Evolutionary conservation across 2,888 invertebrate genomes (phyloP), one percentile per base, ranked within the genome.

Genomic region (Drosophila subsilvestris): DNA sequence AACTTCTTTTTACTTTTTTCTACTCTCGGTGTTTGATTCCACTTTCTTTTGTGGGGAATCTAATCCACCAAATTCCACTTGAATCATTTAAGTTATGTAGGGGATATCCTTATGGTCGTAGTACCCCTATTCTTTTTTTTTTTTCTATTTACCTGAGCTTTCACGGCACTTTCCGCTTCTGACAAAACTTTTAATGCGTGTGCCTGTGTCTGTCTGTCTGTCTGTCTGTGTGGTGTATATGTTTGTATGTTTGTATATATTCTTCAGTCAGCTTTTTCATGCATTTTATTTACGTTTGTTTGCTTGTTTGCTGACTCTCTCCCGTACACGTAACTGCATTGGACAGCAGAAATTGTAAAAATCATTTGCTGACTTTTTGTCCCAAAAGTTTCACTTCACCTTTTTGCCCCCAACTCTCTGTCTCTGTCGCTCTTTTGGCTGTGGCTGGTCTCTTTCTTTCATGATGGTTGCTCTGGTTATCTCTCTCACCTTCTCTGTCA

Each of bases 331-430:
- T 25, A 60, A 48, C 78, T 85, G 86, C 74, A 74, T 49, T 60
- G 51, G 57, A 61, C 54, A 78, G 57, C 66, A 68, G 7, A 37
- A 84, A 69, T 69, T 71, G 72, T 71, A 59, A 73, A 78, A 78
- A 78, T 78, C 48, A 67, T 76, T 82, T 73, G 53, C 76, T 76
- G 80, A 86, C 78, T 88, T 86, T 84, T 86, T 69, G 70, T 61
- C 70, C 48, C 51, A 48, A 65, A 74, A 54, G 66, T 74, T 53
- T 51, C 14, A 18, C 20, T 42, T 27, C 45, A 17, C 37, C 44
- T 37, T 51, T 51, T 12, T 17, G n/a, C 48, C 22, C 17, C 10
- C 9, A 6, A 10, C 12, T 20, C 6, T 22, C 7, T 6, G 9
- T 37, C 32, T 8, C n/a, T 57, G 22, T 14, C 12, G 9, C 8